Evolutionary conservation across 2,797 vertebrate genomes (phyloP), one percentile per base, ranked within the genome.

Genomic region (Myotis pilosus): DNA sequence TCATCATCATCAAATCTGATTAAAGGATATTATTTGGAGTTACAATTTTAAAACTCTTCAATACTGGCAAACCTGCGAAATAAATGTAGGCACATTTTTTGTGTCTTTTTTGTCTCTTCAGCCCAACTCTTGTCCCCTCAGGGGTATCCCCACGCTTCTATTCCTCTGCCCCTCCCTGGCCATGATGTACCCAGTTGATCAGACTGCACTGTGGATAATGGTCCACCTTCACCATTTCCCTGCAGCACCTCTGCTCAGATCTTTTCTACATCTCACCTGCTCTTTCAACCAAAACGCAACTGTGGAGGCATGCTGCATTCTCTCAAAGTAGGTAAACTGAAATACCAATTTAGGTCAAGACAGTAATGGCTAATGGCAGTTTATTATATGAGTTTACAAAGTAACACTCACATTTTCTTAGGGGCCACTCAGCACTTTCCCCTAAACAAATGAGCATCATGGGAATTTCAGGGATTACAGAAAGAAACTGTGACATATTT

Each of bases 261-360:
- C 72, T 88, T 66, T 85, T 38, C 74, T 19, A 64, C 85, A 72
- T 41, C 57, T 74, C 44, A 64, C 19, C 33, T 74, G 64, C 8
- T 86, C 64, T 93, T 93, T 90, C 44, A 93, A 44, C 44, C 51
- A 85, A 57, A 85, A 92, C 47, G 64, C 2, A 51, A 25, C 36
- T 55, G 15, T 17, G 12, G 23, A 66, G 44, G 68, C 38, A 71
- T 19, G 33, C 10, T 33, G n/a, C 25, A 69, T 62, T 79, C 47
- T 78, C 75, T 80, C 68, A 78, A 20, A 49, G 66, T 68, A 75
- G 79, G 47, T 33, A 41, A 89, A 69, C 3, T 36, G 71, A 80
- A 80, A 75, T 68, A 51, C 36, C 25, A 72, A 64, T n/a, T 60
- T 78, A 64, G n/a, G 44, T 16, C 15, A n/a, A 78, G 44, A 75